Evolutionary conservation across 2,888 invertebrate species (phyloP).

Genomic region (Ganaspis brasiliensis): DNA sequence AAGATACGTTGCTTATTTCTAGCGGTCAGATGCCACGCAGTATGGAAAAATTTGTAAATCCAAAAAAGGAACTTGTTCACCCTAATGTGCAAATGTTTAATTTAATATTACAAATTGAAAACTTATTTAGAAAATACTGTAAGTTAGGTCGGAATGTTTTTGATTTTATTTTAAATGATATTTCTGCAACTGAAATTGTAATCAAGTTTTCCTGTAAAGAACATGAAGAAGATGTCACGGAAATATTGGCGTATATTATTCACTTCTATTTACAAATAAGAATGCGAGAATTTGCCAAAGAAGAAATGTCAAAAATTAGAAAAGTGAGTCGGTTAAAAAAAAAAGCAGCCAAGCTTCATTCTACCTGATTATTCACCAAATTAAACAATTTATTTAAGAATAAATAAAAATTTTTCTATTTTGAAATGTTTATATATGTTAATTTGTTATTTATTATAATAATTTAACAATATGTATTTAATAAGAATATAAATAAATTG

Average conservation of each 20-base stretch:
- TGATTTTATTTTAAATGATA: not conserved
- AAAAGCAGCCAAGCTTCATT: too few species aligned
- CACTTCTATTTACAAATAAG: not conserved
- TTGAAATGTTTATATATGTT: too few species aligned
- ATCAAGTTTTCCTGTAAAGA: not conserved
- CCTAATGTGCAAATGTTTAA: not conserved
- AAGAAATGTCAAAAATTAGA: not conserved
- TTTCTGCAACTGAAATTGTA: not conserved
- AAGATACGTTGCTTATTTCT: not conserved
- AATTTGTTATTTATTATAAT: too few species aligned
- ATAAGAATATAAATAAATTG: too few species aligned
- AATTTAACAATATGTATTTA: too few species aligned
- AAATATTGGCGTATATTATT: not conserved
- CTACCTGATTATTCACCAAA: too few species aligned
- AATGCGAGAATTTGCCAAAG: not conserved
- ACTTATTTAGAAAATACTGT: not conserved
- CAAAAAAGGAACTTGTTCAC: not conserved
- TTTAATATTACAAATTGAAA: too few species aligned
- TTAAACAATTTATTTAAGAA: too few species aligned
- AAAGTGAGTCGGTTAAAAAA: too few species aligned
- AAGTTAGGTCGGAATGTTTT: not conserved
- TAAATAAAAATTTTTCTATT: too few species aligned
- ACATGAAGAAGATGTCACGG: not conserved
- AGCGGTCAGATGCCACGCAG: not conserved
- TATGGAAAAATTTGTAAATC: not conserved